These are phyloP conservation scores for Xerus inauris DNA, from an alignment of 2,113 vertebrate species.

Conservation along the genomic window DNA sequence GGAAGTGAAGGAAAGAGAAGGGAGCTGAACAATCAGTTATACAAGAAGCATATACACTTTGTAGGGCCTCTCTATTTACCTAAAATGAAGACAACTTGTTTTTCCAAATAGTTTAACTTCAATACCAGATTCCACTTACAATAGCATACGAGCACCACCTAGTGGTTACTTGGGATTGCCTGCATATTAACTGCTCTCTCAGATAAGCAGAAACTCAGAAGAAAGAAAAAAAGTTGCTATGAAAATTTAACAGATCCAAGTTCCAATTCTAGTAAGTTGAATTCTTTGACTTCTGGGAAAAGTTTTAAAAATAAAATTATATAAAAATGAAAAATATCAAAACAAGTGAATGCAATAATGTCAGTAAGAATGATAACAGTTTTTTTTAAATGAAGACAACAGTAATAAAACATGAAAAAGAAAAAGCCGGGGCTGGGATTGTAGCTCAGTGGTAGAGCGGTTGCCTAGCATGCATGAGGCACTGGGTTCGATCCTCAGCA, in stretches of 20 bases:
- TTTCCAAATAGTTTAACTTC: constrained; percentile 34
- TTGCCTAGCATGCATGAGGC: too few relatives aligned
- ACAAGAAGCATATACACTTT: not conserved
- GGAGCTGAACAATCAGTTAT: not conserved
- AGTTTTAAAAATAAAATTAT: not conserved
- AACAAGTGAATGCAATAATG: not conserved
- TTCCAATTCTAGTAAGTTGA: not conserved
- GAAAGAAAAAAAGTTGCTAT: not conserved
- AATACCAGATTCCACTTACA: not conserved
- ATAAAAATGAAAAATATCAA: not conserved
- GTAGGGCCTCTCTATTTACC: constrained; percentile 25
- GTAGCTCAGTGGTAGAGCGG: too few relatives aligned
- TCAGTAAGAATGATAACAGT: not conserved
- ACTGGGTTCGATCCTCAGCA: too few relatives aligned
- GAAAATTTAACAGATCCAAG: not conserved
- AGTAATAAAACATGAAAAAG: constrained; percentile 25
- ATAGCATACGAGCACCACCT: constrained; percentile 56
- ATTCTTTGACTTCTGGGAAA: not conserved
- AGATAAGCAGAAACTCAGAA: not conserved
- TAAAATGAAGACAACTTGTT: constrained; percentile 59
- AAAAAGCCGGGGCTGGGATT: too few relatives aligned
- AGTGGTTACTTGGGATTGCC: not conserved
- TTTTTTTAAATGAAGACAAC: not conserved
- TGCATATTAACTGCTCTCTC: not conserved
- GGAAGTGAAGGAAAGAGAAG: not conserved